These are phyloP conservation scores for Pomatostomus ruficeps DNA, from an alignment of 2,113 vertebrate species.

Conservation along the genomic window DNA sequence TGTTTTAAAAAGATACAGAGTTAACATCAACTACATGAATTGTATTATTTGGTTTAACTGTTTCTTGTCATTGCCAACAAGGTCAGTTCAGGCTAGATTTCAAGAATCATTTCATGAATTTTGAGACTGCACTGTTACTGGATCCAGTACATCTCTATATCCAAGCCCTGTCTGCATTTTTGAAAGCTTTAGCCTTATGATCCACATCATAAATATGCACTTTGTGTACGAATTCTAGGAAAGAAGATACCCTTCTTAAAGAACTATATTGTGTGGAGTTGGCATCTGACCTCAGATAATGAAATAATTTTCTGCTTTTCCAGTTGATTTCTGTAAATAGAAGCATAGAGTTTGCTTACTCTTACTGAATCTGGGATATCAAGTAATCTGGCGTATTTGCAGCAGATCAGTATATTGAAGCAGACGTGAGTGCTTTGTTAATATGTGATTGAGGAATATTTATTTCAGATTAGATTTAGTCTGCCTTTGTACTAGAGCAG, in stretches of 20 bases:
- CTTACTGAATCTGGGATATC: background rate
- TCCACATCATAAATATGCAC: background rate
- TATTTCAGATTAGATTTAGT: background rate
- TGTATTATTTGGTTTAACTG: background rate
- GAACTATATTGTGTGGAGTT: background rate
- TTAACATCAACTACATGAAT: background rate
- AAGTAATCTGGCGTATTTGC: background rate
- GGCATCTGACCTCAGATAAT: background rate
- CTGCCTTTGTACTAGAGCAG: background rate
- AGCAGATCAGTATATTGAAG: background rate
- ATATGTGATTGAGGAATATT: background rate
- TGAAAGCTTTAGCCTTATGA: background rate
- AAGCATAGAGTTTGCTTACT: background rate
- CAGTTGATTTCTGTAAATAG: background rate
- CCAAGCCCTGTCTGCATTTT: background rate
- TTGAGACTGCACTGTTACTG: background rate
- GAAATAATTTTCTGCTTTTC: background rate
- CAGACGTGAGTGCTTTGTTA: background rate
- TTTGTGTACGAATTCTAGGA: background rate
- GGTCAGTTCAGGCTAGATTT: background rate
- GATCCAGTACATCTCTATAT: background rate
- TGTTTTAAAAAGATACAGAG: background rate
- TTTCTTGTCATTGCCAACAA: background rate
- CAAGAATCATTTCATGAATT: background rate
- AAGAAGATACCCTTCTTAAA: background rate